Conservation (phyloP, 2,888 invertebrate species). For the Drosophila bunnanda region DNA sequence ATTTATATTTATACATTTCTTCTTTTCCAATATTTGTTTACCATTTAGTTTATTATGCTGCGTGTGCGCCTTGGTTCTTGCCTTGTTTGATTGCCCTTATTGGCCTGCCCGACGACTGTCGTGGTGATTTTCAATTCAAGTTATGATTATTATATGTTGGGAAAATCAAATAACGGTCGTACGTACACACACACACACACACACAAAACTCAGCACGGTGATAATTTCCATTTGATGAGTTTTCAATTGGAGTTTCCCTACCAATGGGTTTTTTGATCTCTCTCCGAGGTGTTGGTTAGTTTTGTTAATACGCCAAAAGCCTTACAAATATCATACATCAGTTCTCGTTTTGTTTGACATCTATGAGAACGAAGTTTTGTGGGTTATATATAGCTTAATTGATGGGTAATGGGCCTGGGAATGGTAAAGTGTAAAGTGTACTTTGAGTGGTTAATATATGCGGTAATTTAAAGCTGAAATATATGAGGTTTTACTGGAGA, state of each 20-base stretch:
- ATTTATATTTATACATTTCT: conserved; percentile 2
- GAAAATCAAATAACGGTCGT: conserved; percentile 75
- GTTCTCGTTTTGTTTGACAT: conserved; percentile 26
- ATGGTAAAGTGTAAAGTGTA: not conserved
- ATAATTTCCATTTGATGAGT: conserved; percentile 78
- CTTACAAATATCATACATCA: conserved; percentile 53
- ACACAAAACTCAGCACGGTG: conserved; percentile 40
- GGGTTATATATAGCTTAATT: conserved; percentile 27
- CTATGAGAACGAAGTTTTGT: conserved; percentile 54
- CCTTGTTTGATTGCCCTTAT: conserved; percentile 78
- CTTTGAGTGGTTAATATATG: conserved; percentile 7
- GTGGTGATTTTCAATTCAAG: conserved; percentile 74
- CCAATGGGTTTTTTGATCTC: conserved; percentile 76
- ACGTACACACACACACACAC: conserved; percentile 49
- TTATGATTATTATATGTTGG: conserved; percentile 79
- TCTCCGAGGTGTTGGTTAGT: conserved; percentile 65
- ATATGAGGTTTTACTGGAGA: not conserved
- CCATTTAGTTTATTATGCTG: conserved; percentile 79
- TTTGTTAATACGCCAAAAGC: conserved; percentile 59
- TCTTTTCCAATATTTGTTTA: conserved; percentile 70
- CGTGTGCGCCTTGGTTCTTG: conserved; percentile 56
- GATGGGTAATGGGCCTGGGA: conserved; percentile 23
- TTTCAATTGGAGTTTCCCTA: conserved; percentile 57
- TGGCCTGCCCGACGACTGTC: conserved; percentile 47
- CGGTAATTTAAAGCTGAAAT: not conserved